Conservation (phyloP, 2,888 invertebrate species). For the Lissonota sp. region DNA sequence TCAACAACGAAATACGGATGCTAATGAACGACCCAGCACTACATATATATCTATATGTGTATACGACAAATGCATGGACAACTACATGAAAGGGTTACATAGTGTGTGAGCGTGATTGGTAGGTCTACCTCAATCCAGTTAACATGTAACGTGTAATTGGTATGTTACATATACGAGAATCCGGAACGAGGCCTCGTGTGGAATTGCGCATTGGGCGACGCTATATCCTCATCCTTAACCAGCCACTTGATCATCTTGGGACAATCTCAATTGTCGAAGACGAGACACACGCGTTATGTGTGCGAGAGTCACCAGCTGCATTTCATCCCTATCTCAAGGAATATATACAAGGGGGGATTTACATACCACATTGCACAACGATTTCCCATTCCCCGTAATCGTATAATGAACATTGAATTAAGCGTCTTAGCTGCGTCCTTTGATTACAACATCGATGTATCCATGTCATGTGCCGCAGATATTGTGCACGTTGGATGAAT, state of each 20-base stretch:
- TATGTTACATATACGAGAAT: background rate
- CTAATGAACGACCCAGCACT: constrained; percentile 63
- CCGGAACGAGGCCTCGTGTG: constrained; percentile 22
- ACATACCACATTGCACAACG: background rate
- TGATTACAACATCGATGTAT: too few species aligned
- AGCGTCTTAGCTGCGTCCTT: too few species aligned
- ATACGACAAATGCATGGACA: background rate
- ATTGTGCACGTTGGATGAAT: too few species aligned
- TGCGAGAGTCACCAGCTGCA: constrained; percentile 43
- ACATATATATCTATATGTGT: constrained; percentile 49
- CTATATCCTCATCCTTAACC: constrained; percentile 1
- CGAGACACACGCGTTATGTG: background rate
- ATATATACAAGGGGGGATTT: background rate
- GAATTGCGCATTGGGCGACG: constrained; percentile 17
- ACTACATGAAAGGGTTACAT: background rate
- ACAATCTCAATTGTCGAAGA: constrained; percentile 48
- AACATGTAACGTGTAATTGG: constrained; percentile 26
- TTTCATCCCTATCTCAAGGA: constrained; percentile 11
- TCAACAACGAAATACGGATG: constrained; percentile 63
- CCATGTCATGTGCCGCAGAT: too few species aligned
- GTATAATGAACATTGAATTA: too few species aligned
- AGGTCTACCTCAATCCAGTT: constrained; percentile 20
- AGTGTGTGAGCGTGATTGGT: constrained; percentile 3
- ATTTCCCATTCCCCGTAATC: too few species aligned
- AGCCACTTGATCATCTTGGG: constrained; percentile 40